Percentiles rank a stretch among this genome's conserved stretches.
Conservation (phyloP, 2,797 vertebrate species). For the Taenioides sp. region DNA sequence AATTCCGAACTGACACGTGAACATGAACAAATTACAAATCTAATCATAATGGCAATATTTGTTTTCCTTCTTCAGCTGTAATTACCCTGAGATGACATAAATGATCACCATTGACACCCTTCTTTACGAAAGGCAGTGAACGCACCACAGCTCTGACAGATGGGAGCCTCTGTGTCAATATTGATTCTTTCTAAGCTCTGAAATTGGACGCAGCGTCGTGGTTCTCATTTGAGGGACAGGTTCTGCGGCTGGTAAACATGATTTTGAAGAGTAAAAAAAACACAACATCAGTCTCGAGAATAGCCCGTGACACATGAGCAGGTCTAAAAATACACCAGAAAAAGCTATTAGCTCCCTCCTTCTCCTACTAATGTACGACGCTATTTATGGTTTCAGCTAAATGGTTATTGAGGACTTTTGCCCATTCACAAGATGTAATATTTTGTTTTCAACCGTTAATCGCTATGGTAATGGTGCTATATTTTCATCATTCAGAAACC, state of each 20-base stretch:
- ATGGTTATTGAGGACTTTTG: too few relatives aligned
- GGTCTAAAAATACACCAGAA: slow-evolving; percentile 40
- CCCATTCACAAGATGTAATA: too few relatives aligned
- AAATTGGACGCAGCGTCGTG: slow-evolving; percentile 50
- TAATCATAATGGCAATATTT: neutral
- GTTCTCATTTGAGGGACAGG: slow-evolving; percentile 27
- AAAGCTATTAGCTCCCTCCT: slow-evolving; percentile 50
- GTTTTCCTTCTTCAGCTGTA: neutral
- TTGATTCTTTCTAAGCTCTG: slow-evolving; percentile 57
- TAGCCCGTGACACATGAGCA: slow-evolving; percentile 64
- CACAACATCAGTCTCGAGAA: slow-evolving; percentile 60
- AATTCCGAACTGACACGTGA: too few relatives aligned
- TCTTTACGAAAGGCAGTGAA: neutral
- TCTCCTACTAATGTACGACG: neutral
- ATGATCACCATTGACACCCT: neutral
- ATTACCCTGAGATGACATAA: neutral
- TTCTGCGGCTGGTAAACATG: slow-evolving; percentile 40
- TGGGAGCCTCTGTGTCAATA: slow-evolving; percentile 66
- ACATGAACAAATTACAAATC: too few relatives aligned
- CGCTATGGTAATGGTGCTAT: too few relatives aligned
- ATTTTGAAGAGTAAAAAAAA: slow-evolving; percentile 31
- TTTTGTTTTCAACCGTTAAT: too few relatives aligned
- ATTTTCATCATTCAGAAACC: too few relatives aligned
- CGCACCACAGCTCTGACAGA: slow-evolving; percentile 40
- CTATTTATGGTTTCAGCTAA: too few relatives aligned